Evolutionary conservation across 1,140 invertebrate species (phyloP).

Genomic region (Planococcus citri): DNA sequence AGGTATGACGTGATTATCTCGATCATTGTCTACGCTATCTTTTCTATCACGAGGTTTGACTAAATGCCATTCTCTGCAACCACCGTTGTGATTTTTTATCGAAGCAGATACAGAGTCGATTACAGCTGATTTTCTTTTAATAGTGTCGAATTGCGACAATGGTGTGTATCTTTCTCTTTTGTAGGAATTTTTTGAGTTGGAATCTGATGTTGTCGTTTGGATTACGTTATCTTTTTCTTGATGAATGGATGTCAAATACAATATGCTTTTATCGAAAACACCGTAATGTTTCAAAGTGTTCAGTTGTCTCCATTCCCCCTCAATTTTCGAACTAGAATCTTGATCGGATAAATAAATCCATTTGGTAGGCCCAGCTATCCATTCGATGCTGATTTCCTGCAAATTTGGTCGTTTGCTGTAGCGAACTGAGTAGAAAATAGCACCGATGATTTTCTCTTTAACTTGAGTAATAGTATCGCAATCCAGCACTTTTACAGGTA

Average conservation of each 20-base stretch:
- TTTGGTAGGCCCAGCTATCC: conserved; percentile 57
- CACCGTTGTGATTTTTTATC: conserved; percentile 81
- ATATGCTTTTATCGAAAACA: too few relatives aligned
- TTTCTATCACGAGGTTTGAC: conserved; percentile 77
- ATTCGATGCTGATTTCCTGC: conserved; percentile 93
- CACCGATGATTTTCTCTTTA: conserved; percentile 96
- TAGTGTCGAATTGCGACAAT: too few relatives aligned
- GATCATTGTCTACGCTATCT: conserved; percentile 58
- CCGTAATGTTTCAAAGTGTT: conserved; percentile 61
- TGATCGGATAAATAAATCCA: conserved; percentile 92
- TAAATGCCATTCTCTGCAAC: conserved; percentile 81
- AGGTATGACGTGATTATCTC: conserved; percentile 96
- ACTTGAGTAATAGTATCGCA: conserved; percentile 99
- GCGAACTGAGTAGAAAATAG: conserved; percentile 89
- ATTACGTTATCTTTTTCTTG: too few relatives aligned
- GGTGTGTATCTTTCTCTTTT: too few relatives aligned
- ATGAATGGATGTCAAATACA: too few relatives aligned
- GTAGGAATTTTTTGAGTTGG: too few relatives aligned
- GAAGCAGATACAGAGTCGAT: too few relatives aligned
- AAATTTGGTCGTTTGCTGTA: conserved; percentile 89
- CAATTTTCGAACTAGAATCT: conserved; percentile 88
- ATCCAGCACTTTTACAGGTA: conserved; percentile 91
- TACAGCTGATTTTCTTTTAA: too few relatives aligned
- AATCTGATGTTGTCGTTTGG: too few relatives aligned
- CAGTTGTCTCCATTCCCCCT: conserved; percentile 91